Evolutionary conservation across 2,888 invertebrate genomes (phyloP).

Genomic region (Labia minor): DNA sequence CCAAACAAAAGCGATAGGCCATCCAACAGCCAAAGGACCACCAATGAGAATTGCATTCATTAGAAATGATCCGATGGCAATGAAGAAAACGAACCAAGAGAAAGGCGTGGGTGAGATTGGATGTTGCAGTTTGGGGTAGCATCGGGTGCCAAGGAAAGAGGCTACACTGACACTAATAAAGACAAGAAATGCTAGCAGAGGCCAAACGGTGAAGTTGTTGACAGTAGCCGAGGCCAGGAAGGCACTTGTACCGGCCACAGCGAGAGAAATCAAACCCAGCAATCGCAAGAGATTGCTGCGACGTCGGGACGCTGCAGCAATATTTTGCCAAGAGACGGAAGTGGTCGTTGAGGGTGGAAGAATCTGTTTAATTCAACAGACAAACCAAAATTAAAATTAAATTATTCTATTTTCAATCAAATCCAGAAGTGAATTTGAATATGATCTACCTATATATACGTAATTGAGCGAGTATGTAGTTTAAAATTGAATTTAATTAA

Average conservation of each 20-base stretch:
- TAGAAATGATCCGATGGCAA: not conserved
- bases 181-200: not conserved
- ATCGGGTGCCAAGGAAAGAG: not conserved
- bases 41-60: not conserved
- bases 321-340: not conserved
- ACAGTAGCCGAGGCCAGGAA: not conserved
- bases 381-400: not conserved
- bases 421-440: no score
- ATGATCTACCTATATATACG: no score
- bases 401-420: no score
- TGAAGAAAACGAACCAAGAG: not conserved
- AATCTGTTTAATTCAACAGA: not conserved
- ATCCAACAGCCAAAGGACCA: not conserved
- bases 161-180: not conserved
- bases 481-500: no score
- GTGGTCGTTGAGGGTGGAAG: not conserved
- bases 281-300: not conserved
- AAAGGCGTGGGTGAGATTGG: not conserved
- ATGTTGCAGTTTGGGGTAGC: not conserved
- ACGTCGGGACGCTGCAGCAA: not conserved
- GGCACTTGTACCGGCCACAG: not conserved
- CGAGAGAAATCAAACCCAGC: not conserved
- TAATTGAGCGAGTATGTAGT: no score
- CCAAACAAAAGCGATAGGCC: not conserved
- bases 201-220: not conserved